Conservation (phyloP, 2,113 vertebrate genomes). For the Ictalurus punctatus region DNA sequence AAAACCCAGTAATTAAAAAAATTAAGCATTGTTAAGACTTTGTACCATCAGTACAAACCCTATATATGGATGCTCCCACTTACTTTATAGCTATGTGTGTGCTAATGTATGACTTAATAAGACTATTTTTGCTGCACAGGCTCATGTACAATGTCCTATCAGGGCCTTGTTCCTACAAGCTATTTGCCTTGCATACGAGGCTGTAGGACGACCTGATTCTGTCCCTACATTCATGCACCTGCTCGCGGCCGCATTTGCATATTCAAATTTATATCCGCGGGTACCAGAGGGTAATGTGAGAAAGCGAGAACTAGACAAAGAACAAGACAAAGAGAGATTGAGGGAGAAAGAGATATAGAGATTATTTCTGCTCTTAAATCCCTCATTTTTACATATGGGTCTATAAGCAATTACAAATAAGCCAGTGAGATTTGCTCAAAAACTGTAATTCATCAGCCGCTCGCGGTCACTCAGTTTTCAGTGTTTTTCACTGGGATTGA, state of each 20-base stretch:
- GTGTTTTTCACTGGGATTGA: slow-evolving; percentile 23
- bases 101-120: neutral
- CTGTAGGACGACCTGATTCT: slow-evolving; percentile 68
- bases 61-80: neutral
- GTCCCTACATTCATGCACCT: slow-evolving; percentile 72
- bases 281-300: slow-evolving; percentile 32
- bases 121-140: slow-evolving; percentile 28
- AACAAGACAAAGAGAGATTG: slow-evolving; percentile 10
- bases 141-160: slow-evolving; percentile 52
- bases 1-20: neutral
- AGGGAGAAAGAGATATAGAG: slow-evolving; percentile 36
- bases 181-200: slow-evolving; percentile 68
- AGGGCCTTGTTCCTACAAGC: slow-evolving; percentile 59
- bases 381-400: slow-evolving; percentile 71
- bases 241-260: slow-evolving; percentile 70
- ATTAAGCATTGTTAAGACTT: neutral
- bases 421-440: slow-evolving; percentile 49
- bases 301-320: neutral
- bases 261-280: slow-evolving; percentile 67
- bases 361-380: slow-evolving; percentile 55
- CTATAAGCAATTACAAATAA: slow-evolving; percentile 62
- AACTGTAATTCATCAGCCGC: slow-evolving; percentile 62
- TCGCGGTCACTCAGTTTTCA: neutral
- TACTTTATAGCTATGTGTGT: neutral
- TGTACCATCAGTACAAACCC: neutral